Conservation (phyloP, 1,140 invertebrate species). For the Parasteatoda tepidariorum region DNA sequence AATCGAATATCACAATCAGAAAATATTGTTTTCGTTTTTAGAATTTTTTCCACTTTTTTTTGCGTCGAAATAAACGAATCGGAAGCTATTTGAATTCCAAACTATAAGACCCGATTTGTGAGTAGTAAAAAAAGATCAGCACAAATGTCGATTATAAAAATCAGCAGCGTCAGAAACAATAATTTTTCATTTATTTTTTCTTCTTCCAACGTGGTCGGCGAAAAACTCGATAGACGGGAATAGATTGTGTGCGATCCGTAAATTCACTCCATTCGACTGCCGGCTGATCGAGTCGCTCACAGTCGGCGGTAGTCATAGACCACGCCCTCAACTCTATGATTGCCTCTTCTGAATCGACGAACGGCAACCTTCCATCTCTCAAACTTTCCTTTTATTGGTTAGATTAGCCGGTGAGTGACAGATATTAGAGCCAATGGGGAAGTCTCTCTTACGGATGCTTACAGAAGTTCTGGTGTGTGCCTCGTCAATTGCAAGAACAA, state of each 20-base stretch:
- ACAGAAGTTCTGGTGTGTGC: conserved; percentile 20
- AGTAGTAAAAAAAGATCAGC: too few relatives aligned
- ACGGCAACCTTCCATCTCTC: neutral
- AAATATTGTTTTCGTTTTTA: too few relatives aligned
- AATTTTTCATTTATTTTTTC: neutral
- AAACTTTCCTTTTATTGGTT: conserved; percentile 5
- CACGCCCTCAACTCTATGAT: conserved; percentile 24
- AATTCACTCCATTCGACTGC: conserved; percentile 37
- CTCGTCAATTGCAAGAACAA: conserved; percentile 25
- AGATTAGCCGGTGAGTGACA: conserved; percentile 10
- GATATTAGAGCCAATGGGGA: neutral
- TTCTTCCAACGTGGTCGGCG: neutral
- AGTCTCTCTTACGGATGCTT: too few relatives aligned
- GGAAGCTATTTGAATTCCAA: too few relatives aligned
- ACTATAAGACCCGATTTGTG: too few relatives aligned
- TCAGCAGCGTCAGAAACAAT: neutral
- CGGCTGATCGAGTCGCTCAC: conserved; percentile 21
- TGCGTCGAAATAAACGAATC: too few relatives aligned
- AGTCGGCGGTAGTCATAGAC: neutral
- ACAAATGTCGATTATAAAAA: too few relatives aligned
- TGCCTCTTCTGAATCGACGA: conserved; percentile 16
- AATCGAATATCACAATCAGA: too few relatives aligned
- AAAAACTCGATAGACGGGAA: neutral
- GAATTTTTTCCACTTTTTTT: too few relatives aligned
- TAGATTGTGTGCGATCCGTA: conserved; percentile 11